A percentile compares a stretch with the other conserved stretches of the same genome.
phyloP scores from a whole-genome alignment of 2,888 invertebrate species.

The Netelia virgata region DNA sequence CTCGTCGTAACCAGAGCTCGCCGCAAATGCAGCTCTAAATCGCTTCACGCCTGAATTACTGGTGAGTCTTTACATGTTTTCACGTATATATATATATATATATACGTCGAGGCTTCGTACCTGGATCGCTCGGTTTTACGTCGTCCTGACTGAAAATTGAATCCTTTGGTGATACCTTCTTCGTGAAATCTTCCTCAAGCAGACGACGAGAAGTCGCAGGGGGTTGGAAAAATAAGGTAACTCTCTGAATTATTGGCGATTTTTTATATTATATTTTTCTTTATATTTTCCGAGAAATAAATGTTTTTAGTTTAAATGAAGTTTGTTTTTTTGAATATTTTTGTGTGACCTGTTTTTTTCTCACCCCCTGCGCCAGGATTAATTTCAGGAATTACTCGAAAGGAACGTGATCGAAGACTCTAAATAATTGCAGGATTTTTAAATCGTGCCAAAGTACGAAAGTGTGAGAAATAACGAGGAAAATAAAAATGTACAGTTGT shows the following conservation, averaged over 20 bases:
- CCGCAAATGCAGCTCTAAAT: slow-evolving; percentile 69
- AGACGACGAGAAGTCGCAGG: neutral
- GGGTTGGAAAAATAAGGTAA: neutral
- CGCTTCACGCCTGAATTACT: slow-evolving; percentile 62
- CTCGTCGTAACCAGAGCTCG: slow-evolving; percentile 63
- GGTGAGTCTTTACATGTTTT: slow-evolving; percentile 51
- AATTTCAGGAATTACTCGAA: too few relatives aligned
- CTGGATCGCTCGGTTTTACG: neutral
- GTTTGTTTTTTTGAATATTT: too few relatives aligned
- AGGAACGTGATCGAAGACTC: neutral
- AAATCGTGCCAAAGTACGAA: neutral
- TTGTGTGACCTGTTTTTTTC: too few relatives aligned
- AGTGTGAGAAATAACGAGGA: neutral
- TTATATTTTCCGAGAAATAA: neutral
- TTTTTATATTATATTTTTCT: neutral
- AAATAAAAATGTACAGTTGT: slow-evolving; percentile 2
- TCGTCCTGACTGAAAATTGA: neutral
- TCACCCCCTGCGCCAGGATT: too few relatives aligned
- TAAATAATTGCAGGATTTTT: neutral
- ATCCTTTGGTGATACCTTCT: neutral
- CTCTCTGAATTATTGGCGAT: slow-evolving; percentile 23
- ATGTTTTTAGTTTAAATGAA: neutral
- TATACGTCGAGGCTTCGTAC: neutral
- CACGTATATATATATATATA: neutral
- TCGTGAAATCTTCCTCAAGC: neutral